Base-by-base conservation (phyloP, 2,888 invertebrate species). In the Strigamia transsilvanica region DNA sequence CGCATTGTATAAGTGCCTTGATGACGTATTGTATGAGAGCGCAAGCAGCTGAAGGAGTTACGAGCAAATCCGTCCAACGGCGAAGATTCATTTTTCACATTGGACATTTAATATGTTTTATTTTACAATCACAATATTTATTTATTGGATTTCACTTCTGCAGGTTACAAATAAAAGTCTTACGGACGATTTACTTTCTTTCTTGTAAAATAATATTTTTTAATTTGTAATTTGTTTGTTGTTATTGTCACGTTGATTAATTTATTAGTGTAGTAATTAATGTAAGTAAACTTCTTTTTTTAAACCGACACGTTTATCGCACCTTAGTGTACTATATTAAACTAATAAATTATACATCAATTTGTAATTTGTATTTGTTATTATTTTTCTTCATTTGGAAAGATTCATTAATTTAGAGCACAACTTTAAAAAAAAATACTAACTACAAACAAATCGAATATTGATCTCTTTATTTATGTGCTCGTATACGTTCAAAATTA, bases 1-100 rank as follows among this genome's bases (percentile, higher is more conserved):
- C 51, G 51, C 51, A 51, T 51, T 51, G 51, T 51, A 51, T 51
- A 51, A 51, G 51, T 51, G 51, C 51, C 51, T 51, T 51, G 51
- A 51, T 51, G 51, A 51, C 51, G 51, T 51, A 51, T 51, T 13
- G n/a, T n/a, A n/a, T 51, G 51, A 51, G 51, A 3, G 51, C n/a
- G 51, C n/a, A n/a, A 9, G 51, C 51, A 51, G 51, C 51, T 51
- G 51, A 51, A 51, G n/a, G 51, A 51, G 51, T 51, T n/a, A 51
- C 51, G 51, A 51, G 51, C 51, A 51, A 51, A 51, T 51, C 51
- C 51, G 51, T 51, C 51, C 51, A 51, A 51, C 51, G 51, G 51
- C 51, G 51, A 51, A 51, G 13, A 51, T 51, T 51, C 51, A 51
- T 51, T 51, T 51, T 51, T 51, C 51, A 51, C 51, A 51, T 51